phyloP scores from a whole-genome alignment of 2,888 invertebrate species.

The Asteroscopus sphinx region DNA sequence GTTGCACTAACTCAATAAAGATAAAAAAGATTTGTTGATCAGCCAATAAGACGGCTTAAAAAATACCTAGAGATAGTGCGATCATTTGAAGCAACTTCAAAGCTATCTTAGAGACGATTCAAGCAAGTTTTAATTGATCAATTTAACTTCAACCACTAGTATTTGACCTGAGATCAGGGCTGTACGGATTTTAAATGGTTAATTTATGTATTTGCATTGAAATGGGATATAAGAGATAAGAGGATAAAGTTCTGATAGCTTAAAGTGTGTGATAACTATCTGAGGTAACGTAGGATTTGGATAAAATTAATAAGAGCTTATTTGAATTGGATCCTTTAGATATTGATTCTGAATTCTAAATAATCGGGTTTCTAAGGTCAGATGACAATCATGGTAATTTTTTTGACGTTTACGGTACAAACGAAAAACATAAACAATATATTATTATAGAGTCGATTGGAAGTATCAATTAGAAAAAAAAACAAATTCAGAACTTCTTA shows the following conservation, averaged over 20 bases:
- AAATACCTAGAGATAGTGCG: constrained; percentile 23
- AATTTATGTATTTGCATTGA: constrained; percentile 15
- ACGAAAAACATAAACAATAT: too few relatives aligned
- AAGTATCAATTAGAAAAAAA: too few relatives aligned
- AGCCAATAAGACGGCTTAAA: constrained; percentile 17
- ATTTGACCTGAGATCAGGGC: constrained; percentile 69
- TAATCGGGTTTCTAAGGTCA: too few relatives aligned
- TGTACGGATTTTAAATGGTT: constrained; percentile 43
- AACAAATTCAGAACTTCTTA: too few relatives aligned
- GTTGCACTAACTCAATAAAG: not conserved
- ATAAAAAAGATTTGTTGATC: constrained; percentile 12
- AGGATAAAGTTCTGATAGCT: not conserved
- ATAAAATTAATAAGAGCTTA: too few relatives aligned
- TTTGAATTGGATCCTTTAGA: too few relatives aligned
- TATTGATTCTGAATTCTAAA: too few relatives aligned
- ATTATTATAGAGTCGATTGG: too few relatives aligned
- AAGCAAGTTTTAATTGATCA: constrained; percentile 84
- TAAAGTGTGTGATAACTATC: too few relatives aligned
- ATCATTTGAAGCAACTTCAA: constrained; percentile 53
- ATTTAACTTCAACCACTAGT: constrained; percentile 79
- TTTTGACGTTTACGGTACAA: too few relatives aligned
- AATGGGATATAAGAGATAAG: not conserved
- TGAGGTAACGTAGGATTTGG: too few relatives aligned
- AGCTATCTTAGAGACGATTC: constrained; percentile 64
- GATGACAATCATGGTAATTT: too few relatives aligned